Conservation (phyloP, 2,888 invertebrate species). For the Empis stercorea region DNA sequence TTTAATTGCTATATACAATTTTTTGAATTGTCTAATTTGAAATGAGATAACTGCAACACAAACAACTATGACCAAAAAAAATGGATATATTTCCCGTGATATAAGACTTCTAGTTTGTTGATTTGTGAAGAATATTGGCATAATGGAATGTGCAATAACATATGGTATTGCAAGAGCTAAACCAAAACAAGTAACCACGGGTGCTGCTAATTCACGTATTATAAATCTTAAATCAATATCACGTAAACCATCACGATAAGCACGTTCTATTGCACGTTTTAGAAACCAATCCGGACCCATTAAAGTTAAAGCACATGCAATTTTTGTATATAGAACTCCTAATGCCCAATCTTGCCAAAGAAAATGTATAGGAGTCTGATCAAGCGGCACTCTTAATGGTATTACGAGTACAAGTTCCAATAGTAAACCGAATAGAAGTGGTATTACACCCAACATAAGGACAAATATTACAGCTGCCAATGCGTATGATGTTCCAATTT, state of each 20-base stretch:
- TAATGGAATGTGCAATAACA: constrained; percentile 64
- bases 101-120: constrained; percentile 60
- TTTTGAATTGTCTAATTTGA: constrained; percentile 85
- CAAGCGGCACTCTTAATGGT: constrained; percentile 81
- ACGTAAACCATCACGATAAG: constrained; percentile 84
- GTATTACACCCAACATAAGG: constrained; percentile 78
- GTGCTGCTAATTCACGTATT: constrained; percentile 72
- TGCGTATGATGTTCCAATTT: constrained; percentile 61
- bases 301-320: constrained; percentile 89
- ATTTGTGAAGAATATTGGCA: constrained; percentile 53
- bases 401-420: constrained; percentile 85
- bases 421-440: constrained; percentile 79
- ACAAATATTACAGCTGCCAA: constrained; percentile 53
- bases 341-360: constrained; percentile 97
- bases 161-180: constrained; percentile 89
- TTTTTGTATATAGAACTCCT: constrained; percentile 94
- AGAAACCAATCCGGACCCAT: constrained; percentile 97
- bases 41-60: constrained; percentile 59
- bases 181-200: constrained; percentile 79
- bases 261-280: constrained; percentile 80
- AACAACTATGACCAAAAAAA: constrained; percentile 59
- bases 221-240: constrained; percentile 85
- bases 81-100: constrained; percentile 79
- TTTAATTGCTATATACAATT: constrained; percentile 94
- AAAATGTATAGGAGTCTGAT: constrained; percentile 80